Conservation (phyloP, 2,888 invertebrate genomes). For the Beris morrisii region DNA sequence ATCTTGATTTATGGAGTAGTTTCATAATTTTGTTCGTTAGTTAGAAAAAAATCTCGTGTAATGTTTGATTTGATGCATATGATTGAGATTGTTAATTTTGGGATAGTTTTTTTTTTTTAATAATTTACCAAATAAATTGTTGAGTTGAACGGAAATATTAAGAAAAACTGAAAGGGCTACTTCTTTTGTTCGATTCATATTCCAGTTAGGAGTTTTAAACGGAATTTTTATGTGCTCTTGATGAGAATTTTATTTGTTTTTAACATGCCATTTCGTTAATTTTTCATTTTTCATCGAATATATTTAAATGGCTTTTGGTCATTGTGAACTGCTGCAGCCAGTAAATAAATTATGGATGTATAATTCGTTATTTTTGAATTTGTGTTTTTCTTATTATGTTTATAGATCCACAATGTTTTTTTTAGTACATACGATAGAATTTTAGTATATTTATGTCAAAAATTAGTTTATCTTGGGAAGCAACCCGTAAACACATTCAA, state of each 20-base stretch:
- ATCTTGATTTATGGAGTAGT: not conserved
- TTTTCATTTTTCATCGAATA: conserved; percentile 2
- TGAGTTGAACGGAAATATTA: too few species aligned
- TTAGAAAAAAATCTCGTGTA: not conserved
- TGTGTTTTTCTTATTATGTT: too few species aligned
- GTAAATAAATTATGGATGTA: not conserved
- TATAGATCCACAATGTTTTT: too few species aligned
- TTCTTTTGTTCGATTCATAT: conserved; percentile 1
- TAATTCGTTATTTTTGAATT: too few species aligned
- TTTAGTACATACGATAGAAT: too few species aligned
- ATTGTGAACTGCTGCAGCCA: conserved; percentile 23
- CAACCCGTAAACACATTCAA: too few species aligned
- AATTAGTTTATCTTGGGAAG: too few species aligned
- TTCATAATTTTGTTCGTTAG: too few species aligned
- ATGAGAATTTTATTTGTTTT: too few species aligned
- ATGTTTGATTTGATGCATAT: conserved; percentile 1
- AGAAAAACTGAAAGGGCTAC: too few species aligned
- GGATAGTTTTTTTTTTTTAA: conserved; percentile 36
- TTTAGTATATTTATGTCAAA: too few species aligned
- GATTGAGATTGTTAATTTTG: conserved; percentile 22
- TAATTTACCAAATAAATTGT: conserved; percentile 24
- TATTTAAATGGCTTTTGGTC: conserved; percentile 12
- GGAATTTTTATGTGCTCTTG: too few species aligned
- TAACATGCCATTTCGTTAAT: not conserved
- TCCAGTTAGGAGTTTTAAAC: not conserved